These are phyloP conservation scores for Rambutsinella grinnellia DNA, from an alignment of 2,888 invertebrate genomes.

Conservation along the genomic window DNA sequence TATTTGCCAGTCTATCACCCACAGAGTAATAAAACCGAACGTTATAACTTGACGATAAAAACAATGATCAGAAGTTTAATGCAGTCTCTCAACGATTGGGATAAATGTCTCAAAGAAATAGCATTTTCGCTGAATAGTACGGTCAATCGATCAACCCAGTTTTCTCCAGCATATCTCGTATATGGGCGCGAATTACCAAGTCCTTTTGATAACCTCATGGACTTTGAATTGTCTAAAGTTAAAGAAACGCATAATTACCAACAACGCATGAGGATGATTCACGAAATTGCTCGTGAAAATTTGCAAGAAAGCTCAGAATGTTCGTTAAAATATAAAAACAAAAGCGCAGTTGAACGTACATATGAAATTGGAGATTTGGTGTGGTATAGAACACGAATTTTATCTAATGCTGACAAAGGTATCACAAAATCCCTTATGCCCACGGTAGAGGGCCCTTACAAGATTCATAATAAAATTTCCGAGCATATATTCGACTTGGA, in stretches of 20 bases:
- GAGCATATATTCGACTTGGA: constrained; percentile 22
- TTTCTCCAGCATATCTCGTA: constrained; percentile 38
- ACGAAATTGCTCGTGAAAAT: constrained; percentile 35
- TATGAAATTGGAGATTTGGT: constrained; percentile 43
- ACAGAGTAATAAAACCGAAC: constrained; percentile 48
- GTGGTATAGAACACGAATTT: constrained; percentile 24
- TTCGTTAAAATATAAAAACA: constrained; percentile 32
- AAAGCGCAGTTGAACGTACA: constrained; percentile 3
- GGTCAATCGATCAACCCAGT: constrained; percentile 28
- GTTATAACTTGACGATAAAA: constrained; percentile 48
- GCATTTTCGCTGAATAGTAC: constrained; percentile 32
- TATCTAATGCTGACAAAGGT: constrained; percentile 44
- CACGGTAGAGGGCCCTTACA: constrained; percentile 48
- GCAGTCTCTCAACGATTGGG: constrained; percentile 12
- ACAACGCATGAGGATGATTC: constrained; percentile 14
- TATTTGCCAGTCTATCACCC: constrained; percentile 47
- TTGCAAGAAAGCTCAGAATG: not conserved
- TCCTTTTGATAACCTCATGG: constrained; percentile 43
- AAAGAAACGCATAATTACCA: constrained; percentile 12
- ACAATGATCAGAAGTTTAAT: constrained; percentile 29
- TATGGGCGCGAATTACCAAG: constrained; percentile 36
- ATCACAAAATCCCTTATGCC: constrained; percentile 22
- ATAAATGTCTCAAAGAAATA: constrained; percentile 26
- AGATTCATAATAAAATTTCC: constrained; percentile 7
- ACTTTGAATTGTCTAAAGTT: not conserved